Percentiles rank a stretch among this genome's conserved stretches.
These are phyloP conservation scores for Triops longicaudatus DNA, from an alignment of 1,140 invertebrate species.

Conservation along the genomic window DNA sequence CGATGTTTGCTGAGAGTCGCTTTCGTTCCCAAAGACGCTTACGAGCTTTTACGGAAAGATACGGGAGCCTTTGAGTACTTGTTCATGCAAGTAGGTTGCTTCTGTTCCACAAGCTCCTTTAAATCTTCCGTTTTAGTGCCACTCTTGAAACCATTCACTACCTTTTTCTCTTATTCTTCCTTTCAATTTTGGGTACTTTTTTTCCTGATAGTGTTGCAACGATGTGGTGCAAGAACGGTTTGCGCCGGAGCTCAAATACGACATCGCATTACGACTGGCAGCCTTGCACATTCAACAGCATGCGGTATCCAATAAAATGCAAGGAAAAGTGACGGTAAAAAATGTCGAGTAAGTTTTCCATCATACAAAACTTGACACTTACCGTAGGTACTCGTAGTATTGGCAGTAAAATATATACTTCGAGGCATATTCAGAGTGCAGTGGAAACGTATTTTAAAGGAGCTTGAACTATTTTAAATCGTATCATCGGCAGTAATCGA, in stretches of 20 bases:
- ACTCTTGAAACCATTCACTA: neutral
- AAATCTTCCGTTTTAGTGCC: constrained; percentile 11
- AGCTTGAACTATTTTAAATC: neutral
- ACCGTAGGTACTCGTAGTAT: too few species aligned
- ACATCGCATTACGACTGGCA: constrained; percentile 70
- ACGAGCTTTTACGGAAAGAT: constrained; percentile 69
- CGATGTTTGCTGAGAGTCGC: constrained; percentile 78
- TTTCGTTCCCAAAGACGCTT: constrained; percentile 76
- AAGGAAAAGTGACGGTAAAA: constrained; percentile 72
- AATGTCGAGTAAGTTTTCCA: constrained; percentile 66
- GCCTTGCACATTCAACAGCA: constrained; percentile 86
- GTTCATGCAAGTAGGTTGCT: constrained; percentile 56
- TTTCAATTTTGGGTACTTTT: constrained; percentile 20
- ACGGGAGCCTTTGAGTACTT: constrained; percentile 79
- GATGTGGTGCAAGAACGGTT: constrained; percentile 86
- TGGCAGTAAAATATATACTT: neutral
- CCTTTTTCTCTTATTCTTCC: constrained; percentile 18
- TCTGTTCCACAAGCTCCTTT: neutral
- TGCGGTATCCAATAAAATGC: constrained; percentile 64
- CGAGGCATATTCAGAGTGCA: neutral
- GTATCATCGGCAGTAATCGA: neutral
- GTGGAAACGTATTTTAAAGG: too few species aligned
- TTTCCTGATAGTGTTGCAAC: constrained; percentile 67
- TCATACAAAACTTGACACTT: too few species aligned
- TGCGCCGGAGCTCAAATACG: constrained; percentile 78